Percentiles rank a stretch among this genome's conserved stretches.
Evolutionary conservation across 2,888 invertebrate genomes (phyloP).

Genomic region (Stegana nigrithorax): DNA sequence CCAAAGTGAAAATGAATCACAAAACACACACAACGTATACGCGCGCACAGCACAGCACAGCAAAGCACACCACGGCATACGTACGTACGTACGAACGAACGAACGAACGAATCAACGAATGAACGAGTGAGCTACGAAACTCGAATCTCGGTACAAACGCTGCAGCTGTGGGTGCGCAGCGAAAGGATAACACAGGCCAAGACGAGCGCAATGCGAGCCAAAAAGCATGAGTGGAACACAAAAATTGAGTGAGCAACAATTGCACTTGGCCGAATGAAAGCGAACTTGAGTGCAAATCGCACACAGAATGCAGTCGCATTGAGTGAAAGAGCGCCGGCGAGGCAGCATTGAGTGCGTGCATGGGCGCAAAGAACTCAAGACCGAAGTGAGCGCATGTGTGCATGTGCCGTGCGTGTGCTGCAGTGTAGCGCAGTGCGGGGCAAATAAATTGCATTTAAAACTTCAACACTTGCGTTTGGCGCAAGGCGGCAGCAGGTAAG

Average conservation of each 20-base stretch:
- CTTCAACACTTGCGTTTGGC: conserved; percentile 14
- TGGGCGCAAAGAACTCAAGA: no score
- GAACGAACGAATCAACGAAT: conserved; percentile 21
- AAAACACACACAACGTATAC: conserved; percentile 1
- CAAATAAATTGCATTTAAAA: conserved; percentile 45
- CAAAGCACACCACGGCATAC: conserved; percentile 21
- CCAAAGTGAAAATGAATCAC: conserved; percentile 19
- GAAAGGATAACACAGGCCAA: neutral
- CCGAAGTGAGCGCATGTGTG: no score
- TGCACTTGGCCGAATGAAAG: neutral
- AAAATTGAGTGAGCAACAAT: conserved; percentile 7
- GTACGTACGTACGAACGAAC: no score
- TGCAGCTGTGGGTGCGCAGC: neutral
- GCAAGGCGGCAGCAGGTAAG: conserved; percentile 5
- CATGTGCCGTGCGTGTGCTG: no score
- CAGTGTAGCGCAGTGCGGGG: no score
- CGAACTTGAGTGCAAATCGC: neutral
- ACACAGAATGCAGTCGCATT: neutral
- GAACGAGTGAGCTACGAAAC: neutral
- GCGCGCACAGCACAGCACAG: neutral
- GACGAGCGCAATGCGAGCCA: neutral
- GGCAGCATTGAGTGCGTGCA: no score
- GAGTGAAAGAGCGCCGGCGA: neutral
- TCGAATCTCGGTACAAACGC: neutral
- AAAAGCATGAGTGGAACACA: neutral